These are phyloP conservation scores for Drosophila gaucha DNA, from an alignment of 2,888 invertebrate genomes.

Conservation along the genomic window DNA sequence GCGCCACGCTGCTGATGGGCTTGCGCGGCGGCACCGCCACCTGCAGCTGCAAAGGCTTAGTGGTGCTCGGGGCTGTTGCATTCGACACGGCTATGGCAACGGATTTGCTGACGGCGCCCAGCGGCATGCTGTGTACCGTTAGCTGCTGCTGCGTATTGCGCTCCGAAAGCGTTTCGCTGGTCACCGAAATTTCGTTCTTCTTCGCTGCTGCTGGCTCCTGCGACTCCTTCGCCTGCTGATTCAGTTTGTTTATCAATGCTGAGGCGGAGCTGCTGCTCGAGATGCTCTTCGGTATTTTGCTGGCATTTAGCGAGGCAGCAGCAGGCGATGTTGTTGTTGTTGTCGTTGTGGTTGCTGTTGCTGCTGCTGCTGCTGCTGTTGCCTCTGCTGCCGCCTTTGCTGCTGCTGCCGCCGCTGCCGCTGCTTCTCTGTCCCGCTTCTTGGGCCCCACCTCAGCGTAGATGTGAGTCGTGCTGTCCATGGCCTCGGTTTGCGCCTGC, in stretches of 20 bases:
- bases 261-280: conserved; percentile 63
- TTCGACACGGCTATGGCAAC: too few species aligned
- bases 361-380: conserved; percentile 17
- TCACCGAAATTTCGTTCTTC: conserved; percentile 77
- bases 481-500: conserved; percentile 88
- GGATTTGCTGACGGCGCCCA: conserved; percentile 78
- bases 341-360: conserved; percentile 31
- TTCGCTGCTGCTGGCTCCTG: conserved; percentile 44
- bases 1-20: conserved; percentile 94
- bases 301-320: conserved; percentile 33
- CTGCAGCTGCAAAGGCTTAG: conserved; percentile 56
- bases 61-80: conserved; percentile 6
- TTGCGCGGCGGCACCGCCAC: conserved; percentile 87
- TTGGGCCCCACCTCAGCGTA: conserved; percentile 83
- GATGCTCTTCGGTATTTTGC: conserved; percentile 81
- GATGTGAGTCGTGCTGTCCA: conserved; percentile 94
- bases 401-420: conserved; percentile 57
- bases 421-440: conserved; percentile 71
- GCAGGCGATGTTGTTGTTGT: conserved; percentile 36
- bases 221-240: conserved; percentile 61
- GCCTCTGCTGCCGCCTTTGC: conserved; percentile 51
- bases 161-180: conserved; percentile 79
- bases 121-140: conserved; percentile 86
- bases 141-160: conserved; percentile 85
- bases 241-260: conserved; percentile 72